These are phyloP conservation scores for Sciurus carolinensis DNA, from an alignment of 2,797 vertebrate species.

Conservation along the genomic window DNA sequence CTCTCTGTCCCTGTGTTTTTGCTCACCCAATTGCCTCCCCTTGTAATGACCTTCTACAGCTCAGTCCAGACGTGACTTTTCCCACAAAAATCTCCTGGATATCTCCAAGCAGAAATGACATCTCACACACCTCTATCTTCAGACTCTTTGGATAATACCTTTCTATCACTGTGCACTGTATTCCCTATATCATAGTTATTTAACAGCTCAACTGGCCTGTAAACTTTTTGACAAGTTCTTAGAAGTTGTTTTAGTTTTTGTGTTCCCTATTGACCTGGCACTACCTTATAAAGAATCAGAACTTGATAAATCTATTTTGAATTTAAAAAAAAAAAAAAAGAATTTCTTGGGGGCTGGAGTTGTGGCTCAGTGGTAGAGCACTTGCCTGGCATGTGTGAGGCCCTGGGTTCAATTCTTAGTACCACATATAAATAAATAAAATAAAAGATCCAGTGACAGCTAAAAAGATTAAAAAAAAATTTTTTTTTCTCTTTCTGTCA, in stretches of 20 bases:
- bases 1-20: not conserved
- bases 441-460: too few relatives aligned
- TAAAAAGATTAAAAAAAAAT: too few relatives aligned
- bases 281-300: not conserved
- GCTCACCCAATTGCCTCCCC: not conserved
- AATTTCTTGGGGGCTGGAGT: too few relatives aligned
- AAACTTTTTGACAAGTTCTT: not conserved
- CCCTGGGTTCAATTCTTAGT: too few relatives aligned
- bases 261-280: not conserved
- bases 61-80: not conserved
- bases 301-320: not conserved
- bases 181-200: not conserved
- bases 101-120: not conserved
- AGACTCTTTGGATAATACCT: not conserved
- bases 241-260: slow-evolving; percentile 14
- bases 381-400: too few relatives aligned
- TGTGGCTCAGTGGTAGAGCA: too few relatives aligned
- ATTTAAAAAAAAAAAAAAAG: too few relatives aligned
- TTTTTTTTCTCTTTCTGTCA: too few relatives aligned
- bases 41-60: not conserved
- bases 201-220: not conserved
- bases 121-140: not conserved
- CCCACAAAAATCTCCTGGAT: not conserved
- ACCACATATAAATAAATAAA: too few relatives aligned
- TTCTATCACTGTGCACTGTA: not conserved